These are phyloP conservation scores for Masnerella sp. DNA, from an alignment of 2,888 invertebrate species.

Conservation along the genomic window DNA sequence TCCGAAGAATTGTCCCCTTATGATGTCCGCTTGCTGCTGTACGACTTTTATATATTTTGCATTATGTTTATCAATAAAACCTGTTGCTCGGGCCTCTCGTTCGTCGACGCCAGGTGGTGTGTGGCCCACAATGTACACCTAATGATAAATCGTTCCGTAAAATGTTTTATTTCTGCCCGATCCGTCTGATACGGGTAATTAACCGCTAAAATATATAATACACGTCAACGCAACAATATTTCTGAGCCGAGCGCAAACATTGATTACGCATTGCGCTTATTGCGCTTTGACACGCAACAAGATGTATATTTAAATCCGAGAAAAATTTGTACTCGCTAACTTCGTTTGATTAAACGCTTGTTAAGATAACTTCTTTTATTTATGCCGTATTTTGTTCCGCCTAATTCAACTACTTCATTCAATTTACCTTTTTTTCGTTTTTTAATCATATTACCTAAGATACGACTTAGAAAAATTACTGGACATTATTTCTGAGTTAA, in stretches of 20 bases:
- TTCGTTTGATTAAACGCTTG: slow-evolving; percentile 35
- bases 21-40: slow-evolving; percentile 87
- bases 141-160: slow-evolving; percentile 62
- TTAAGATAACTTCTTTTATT: slow-evolving; percentile 30
- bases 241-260: slow-evolving; percentile 46
- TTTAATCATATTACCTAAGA: too few species aligned
- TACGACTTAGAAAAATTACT: too few species aligned
- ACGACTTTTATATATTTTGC: slow-evolving; percentile 86
- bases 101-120: slow-evolving; percentile 94
- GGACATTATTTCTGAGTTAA: too few species aligned
- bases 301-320: slow-evolving; percentile 31
- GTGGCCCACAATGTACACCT: slow-evolving; percentile 95
- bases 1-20: slow-evolving; percentile 94
- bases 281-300: slow-evolving; percentile 46
- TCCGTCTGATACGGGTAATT: slow-evolving; percentile 49
- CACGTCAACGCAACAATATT: slow-evolving; percentile 49
- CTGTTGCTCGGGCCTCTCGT: slow-evolving; percentile 84
- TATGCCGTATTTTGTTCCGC: not conserved
- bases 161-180: slow-evolving; percentile 43
- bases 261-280: slow-evolving; percentile 52
- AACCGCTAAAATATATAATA: slow-evolving; percentile 48
- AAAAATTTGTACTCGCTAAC: slow-evolving; percentile 42
- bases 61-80: slow-evolving; percentile 87
- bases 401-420: not conserved
- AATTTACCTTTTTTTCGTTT: not conserved